Base-by-base conservation (phyloP, 1,140 invertebrate genomes). In the Caenorhabditis brenneri region DNA sequence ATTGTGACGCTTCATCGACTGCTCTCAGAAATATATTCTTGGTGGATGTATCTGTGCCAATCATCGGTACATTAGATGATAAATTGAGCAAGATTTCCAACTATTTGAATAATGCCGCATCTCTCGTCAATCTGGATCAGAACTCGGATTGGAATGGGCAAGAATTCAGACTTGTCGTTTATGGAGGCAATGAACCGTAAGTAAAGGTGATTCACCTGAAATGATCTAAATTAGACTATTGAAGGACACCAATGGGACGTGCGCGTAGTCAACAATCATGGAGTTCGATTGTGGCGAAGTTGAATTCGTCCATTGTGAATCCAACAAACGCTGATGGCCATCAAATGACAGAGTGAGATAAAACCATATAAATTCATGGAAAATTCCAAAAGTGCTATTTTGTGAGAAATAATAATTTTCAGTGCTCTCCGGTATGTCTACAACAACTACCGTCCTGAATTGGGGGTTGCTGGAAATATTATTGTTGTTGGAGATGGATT, bases 401-500 rank as follows among this genome's bases (percentile, higher is more conserved):
- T n/a, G n/a, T n/a, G n/a, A n/a, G n/a, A n/a, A n/a, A n/a, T n/a
- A n/a, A 29, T n/a, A 16, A 6, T 15, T 42, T 81, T 58, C n/a
- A 81, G 81, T 69, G 81, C 55, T 36, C 81, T 82, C 15, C 36
- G 60, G 4, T 42, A 12, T 22, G 81, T 74, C 1, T 42, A 19
- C 60, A 49, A 74, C 36, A 48, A 49, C 19, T 46, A 53, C 24
- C 36, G 36, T 16, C 58, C 58, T 2, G n/a, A 27, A 46, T 12
- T 36, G 16, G 80, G 80, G 48, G 55, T 65, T 19, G 81, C 55
- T 69, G 29, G 81, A 36, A 82, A 74, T 24, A 51, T 82, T 29
- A 46, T 82, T 29, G 51, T 82, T 51, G 22, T 82, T 33, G 42
- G 15, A 19, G 81, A 82, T 69, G 81, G 81, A 46, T 69, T 82